Base-by-base conservation (phyloP, 1,140 invertebrate genomes). In the Colletes gigas region DNA sequence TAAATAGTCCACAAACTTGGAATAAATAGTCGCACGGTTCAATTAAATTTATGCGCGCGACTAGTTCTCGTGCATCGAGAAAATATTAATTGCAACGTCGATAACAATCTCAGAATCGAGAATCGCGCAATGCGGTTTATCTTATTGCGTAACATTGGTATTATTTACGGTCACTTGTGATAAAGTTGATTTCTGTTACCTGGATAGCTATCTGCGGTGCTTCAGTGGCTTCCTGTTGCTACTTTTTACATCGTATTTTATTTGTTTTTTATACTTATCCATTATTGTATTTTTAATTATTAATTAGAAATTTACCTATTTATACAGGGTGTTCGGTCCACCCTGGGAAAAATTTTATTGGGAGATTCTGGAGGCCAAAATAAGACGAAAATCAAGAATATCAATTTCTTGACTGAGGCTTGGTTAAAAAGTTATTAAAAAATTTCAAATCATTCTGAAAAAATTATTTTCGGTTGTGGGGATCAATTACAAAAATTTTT, bases 111-210 rank as follows among this genome's bases (percentile, higher is more conserved):
- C 14, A 50, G 6, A 12, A n/a, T 4, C 41, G 21, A 12, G 19
- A 39, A 65, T 67, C 52, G 12, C 8, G 30, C 14, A 7, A 62
- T 57, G 60, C 50, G 60, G 78, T 74, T 80, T 67, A 3, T 17
- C 67, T 72, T 62, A 63, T 57, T 55, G 30, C 65, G 52, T 81
- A 80, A 75, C 12, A 10, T 8, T 15, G 14, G 17, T 80, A 80
- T 75, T 67, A 52, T 57, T 80, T 80, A 59, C 54, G 5, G 6
- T 19, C 8, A 30, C 47, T 12, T 71, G 41, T 59, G 62, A 80
- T 80, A 73, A 60, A 17, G 8, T 67, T 44, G 78, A 67, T 80
- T 66, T 74, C 47, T 59, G 19, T 65, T 66, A 74, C 54, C 4
- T 74, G 19, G 60, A 65, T 80, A 14, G 21, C 3, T 59, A 74